These are phyloP conservation scores for Onthophagus sagittarius DNA, from an alignment of 2,888 invertebrate species.

Conservation along the genomic window DNA sequence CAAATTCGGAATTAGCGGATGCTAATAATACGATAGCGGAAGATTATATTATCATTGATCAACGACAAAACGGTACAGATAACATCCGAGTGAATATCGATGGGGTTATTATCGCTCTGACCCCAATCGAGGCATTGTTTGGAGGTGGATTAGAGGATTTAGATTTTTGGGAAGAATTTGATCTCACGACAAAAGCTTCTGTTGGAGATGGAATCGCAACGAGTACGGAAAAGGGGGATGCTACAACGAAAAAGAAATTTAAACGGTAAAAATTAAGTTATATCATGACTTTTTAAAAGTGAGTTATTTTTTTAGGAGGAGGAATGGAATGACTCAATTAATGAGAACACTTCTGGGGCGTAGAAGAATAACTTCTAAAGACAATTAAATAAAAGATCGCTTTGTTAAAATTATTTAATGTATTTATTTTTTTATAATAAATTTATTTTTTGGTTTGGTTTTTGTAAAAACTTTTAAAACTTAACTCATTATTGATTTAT, in stretches of 20 bases:
- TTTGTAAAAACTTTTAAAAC: background rate
- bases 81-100: conserved; percentile 69
- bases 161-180: conserved; percentile 28
- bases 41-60: conserved; percentile 36
- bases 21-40: too few relatives aligned
- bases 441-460: background rate
- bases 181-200: background rate
- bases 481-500: conserved; percentile 62
- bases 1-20: too few relatives aligned
- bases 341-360: background rate
- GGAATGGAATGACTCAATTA: conserved; percentile 1
- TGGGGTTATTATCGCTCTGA: conserved; percentile 63
- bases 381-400: background rate
- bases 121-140: conserved; percentile 60
- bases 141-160: conserved; percentile 49
- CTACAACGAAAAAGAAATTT: background rate
- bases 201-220: too few relatives aligned
- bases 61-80: conserved; percentile 74
- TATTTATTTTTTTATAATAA: conserved; percentile 7
- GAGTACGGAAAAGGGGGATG: background rate
- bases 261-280: background rate
- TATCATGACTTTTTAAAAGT: background rate
- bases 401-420: background rate
- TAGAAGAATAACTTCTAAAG: conserved; percentile 10
- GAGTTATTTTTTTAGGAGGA: background rate